Percentiles rank a stretch among this genome's conserved stretches.
Conservation (phyloP, 2,888 invertebrate genomes). For the Fragum fragum region DNA sequence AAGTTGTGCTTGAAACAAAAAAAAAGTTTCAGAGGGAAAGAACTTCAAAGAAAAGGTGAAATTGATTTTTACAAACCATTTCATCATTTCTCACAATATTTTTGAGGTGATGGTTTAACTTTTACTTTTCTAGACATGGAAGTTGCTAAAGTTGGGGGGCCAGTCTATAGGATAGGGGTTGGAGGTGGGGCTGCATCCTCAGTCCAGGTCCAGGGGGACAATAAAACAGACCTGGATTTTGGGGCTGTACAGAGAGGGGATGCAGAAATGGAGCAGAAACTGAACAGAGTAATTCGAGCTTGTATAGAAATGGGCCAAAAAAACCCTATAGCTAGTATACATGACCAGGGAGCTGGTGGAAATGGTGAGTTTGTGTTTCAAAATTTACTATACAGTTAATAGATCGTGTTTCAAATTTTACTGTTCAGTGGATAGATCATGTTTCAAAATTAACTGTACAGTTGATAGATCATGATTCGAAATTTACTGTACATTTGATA, state of each 20-base stretch:
- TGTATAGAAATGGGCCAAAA: conserved; percentile 94
- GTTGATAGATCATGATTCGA: too few relatives aligned
- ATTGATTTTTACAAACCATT: too few relatives aligned
- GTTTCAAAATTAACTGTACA: too few relatives aligned
- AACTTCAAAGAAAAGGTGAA: too few relatives aligned
- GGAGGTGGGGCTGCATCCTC: conserved; percentile 99
- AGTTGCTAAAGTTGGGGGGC: conserved; percentile 98
- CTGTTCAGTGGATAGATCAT: too few relatives aligned
- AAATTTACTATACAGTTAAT: too few relatives aligned
- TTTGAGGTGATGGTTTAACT: too few relatives aligned
- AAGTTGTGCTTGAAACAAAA: too few relatives aligned
- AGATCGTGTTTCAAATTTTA: too few relatives aligned
- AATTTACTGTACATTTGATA: too few relatives aligned
- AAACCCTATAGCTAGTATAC: conserved; percentile 97
- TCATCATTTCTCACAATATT: too few relatives aligned
- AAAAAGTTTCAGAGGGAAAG: too few relatives aligned
- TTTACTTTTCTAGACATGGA: conserved; percentile 96
- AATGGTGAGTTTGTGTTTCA: conserved; percentile 88
- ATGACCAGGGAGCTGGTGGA: conserved; percentile 99
- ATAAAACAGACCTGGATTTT: conserved; percentile 94
- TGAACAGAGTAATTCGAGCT: conserved; percentile 96
- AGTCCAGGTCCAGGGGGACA: conserved; percentile 96
- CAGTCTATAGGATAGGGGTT: conserved; percentile 98
- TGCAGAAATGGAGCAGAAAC: conserved; percentile 99
- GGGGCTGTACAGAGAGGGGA: conserved; percentile 98